Percentiles rank a stretch among this genome's conserved stretches.
Conservation (phyloP, 2,888 invertebrate species). For the Pollenia amentaria region DNA sequence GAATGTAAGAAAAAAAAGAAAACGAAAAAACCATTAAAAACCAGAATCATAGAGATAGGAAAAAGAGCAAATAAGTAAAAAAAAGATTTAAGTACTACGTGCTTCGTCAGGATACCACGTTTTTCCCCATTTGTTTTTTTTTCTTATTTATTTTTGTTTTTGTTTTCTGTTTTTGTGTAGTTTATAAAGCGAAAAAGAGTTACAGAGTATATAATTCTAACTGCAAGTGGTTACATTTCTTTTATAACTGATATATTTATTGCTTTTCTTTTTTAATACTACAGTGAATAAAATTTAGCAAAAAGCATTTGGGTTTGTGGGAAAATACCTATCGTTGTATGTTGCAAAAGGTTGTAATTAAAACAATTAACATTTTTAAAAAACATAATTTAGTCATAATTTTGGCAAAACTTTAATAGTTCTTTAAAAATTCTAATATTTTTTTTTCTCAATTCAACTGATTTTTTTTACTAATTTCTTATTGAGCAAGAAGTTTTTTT, state of each 20-base stretch:
- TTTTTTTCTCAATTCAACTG: too few relatives aligned
- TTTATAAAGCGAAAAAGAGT: slow-evolving; percentile 44
- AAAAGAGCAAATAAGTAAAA: slow-evolving; percentile 36
- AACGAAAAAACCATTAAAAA: slow-evolving; percentile 56
- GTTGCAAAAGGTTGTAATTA: background rate
- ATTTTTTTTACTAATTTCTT: background rate
- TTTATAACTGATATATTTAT: slow-evolving; percentile 48
- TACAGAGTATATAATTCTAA: slow-evolving; percentile 61
- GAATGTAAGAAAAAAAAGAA: slow-evolving; percentile 31
- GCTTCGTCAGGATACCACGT: slow-evolving; percentile 63
- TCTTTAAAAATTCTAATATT: too few relatives aligned
- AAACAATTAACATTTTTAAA: too few relatives aligned
- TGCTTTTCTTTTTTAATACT: background rate
- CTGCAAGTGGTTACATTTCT: slow-evolving; percentile 55
- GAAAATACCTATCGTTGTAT: background rate
- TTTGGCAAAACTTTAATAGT: too few relatives aligned
- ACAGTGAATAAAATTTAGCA: slow-evolving; percentile 52
- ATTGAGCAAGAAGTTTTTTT: too few relatives aligned
- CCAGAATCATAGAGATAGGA: slow-evolving; percentile 63
- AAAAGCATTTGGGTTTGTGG: background rate
- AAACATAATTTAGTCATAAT: too few relatives aligned
- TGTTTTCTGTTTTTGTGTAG: slow-evolving; percentile 24
- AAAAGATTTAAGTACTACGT: slow-evolving; percentile 76
- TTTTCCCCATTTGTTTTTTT: slow-evolving; percentile 51
- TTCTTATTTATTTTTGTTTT: background rate